Evolutionary conservation across 1,140 invertebrate species (phyloP), one percentile per base, ranked within the genome.

Genomic region (Brachionus rotundiformis): DNA sequence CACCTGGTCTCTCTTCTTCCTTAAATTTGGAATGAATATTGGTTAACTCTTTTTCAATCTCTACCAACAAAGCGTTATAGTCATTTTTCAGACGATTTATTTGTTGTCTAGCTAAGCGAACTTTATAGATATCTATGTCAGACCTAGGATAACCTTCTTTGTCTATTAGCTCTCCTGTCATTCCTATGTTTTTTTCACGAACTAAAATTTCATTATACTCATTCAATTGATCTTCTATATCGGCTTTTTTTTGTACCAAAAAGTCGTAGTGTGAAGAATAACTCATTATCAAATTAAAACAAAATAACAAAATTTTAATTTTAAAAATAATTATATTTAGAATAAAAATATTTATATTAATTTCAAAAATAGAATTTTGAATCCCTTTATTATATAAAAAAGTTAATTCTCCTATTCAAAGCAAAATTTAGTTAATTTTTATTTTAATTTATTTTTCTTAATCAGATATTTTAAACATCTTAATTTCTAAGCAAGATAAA

Each of bases 81-180:
- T 82, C 81, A 49, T 82, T 82, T 59, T 27, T 29, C 13, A 82
- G 19, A 47, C 81, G 36, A 33, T 71, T 82, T 6, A 82, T 68
- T 49, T 54, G 39, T 36, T 73, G 81, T 16, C 81, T 29, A 31
- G 61, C 47, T 23, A 33, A 19, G 0, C 47, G 16, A 3, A 82
- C 81, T 82, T 39, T 47, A 2, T 65, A 47, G 19, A 82, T 31
- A 29, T 82, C 81, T 6, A 82, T 82, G 16, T 82, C 81, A 13
- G 59, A 33, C 54, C 81, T 31, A 1, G 81, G 81, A 73, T 71
- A 82, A 59, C 65, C 81, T 39, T 68, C 81, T 71, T 49, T 36
- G 54, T 82, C 81, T 3, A 73, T 8, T 3, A 82, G 44, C 49
- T 47, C 61, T n/a, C 41, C 81, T 2, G 41, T 82, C 65, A 82